Conservation (phyloP, 2,113 vertebrate species). For the Balaeniceps rex region DNA sequence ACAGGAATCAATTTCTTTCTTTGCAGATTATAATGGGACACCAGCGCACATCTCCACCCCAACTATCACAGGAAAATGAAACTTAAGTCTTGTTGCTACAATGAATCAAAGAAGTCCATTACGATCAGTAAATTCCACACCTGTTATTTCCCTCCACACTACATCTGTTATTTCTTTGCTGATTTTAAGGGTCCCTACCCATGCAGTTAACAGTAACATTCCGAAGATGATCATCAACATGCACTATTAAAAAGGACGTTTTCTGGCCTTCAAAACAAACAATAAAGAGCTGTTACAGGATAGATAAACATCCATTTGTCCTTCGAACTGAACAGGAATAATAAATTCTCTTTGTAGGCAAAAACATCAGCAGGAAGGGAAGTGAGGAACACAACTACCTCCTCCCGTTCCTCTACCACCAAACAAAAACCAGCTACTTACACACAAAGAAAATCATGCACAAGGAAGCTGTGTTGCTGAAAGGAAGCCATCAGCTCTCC, state of each 20-base stretch:
- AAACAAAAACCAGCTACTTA: background rate
- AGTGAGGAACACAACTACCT: background rate
- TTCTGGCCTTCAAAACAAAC: background rate
- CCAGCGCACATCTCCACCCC: background rate
- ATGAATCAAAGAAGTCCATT: background rate
- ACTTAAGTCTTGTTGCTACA: background rate
- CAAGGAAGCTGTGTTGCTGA: background rate
- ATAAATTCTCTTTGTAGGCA: slow-evolving; percentile 2
- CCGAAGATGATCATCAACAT: background rate
- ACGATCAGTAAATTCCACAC: background rate
- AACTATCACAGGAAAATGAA: background rate
- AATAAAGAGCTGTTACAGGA: background rate
- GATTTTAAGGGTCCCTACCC: background rate
- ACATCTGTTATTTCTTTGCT: background rate
- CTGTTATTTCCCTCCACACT: background rate
- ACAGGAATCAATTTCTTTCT: background rate
- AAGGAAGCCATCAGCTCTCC: background rate
- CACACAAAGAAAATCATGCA: background rate
- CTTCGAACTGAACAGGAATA: background rate
- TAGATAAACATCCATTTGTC: background rate
- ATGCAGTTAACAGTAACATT: background rate
- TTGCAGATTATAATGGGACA: background rate
- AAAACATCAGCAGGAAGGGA: background rate
- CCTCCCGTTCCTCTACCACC: background rate
- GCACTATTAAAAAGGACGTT: background rate